Base-by-base conservation (phyloP, 1,140 invertebrate species). In the Nymphalis io region DNA sequence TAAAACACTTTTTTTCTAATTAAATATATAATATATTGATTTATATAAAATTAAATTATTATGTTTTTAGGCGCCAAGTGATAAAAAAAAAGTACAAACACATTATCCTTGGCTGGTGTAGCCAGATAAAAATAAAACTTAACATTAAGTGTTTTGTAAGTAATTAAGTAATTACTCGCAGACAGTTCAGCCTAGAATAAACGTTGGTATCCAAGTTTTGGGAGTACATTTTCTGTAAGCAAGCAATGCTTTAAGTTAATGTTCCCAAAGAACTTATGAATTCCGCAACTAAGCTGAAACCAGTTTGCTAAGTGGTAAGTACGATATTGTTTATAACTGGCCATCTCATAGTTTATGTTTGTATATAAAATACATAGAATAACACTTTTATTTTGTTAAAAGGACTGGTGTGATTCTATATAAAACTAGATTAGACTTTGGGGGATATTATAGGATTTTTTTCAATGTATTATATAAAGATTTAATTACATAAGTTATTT, bases 281-380 rank as follows among this genome's bases (percentile, higher is more conserved):
- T 69, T 68, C 71, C 58, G 38, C 40, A 72, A 66, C 58, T 59
- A 12, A 69, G 40, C 20, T 58, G 40, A 67, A 67, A 70, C 62
- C 70, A 69, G 51, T 67, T 33, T 63, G 63, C 63, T 78, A 70
- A 70, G 71, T 61, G 60, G 53, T 60, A 76, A 76, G 74, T 76
- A 73, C 42, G 63, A 64, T 69, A 72, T 70, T 79, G 76, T 76
- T 76, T 74, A 73, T 70, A 71, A 72, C 70, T 69, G 67, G 68
- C 65, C 60, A 73, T 48, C 68, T 68, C 10, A 51, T 65, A 46
- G 72, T 70, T 75, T 74, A 74, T 67, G 69, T 74, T 64, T 59
- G 72, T 69, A 62, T 42, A 67, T 67, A 60, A 60, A 71, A 57
- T 72, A 21, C 59, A 68, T 23, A 55, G 39, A 44, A 46, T 16